A percentile compares a stretch with the other conserved stretches of the same genome.
Evolutionary conservation across 2,113 vertebrate species (phyloP).

Genomic region (Cromileptes altivelis): DNA sequence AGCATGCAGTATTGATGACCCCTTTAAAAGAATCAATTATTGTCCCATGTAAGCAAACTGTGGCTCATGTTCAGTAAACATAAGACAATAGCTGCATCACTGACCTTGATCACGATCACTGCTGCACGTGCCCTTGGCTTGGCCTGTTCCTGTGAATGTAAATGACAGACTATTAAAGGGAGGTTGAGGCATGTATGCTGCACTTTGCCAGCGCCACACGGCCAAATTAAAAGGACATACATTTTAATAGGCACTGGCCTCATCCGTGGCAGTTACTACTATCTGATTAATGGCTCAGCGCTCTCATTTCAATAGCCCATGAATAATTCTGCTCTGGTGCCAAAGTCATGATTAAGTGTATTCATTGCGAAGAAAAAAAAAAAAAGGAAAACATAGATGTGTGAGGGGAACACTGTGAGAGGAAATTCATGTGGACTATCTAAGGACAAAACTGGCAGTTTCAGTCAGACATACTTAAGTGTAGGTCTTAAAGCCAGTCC

Average conservation of each 20-base stretch:
- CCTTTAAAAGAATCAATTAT: constrained; percentile 25
- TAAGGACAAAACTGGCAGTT: not conserved
- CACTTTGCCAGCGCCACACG: constrained; percentile 51
- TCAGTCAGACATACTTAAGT: not conserved
- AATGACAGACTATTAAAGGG: constrained; percentile 70
- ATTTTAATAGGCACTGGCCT: constrained; percentile 77
- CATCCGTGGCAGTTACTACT: constrained; percentile 69
- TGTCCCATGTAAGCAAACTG: constrained; percentile 15
- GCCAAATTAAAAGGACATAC: constrained; percentile 80
- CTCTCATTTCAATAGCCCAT: constrained; percentile 82
- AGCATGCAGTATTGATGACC: constrained; percentile 8
- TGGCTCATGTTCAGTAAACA: constrained; percentile 23
- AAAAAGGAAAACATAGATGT: constrained; percentile 68
- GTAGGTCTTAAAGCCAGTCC: not conserved
- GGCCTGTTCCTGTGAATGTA: constrained; percentile 36
- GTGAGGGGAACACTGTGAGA: constrained; percentile 33
- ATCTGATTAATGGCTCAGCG: constrained; percentile 81
- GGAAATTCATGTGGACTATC: constrained; percentile 22
- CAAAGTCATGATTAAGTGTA: constrained; percentile 74
- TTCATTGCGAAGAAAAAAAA: constrained; percentile 67
- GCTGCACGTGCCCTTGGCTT: constrained; percentile 36
- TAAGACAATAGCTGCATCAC: constrained; percentile 20
- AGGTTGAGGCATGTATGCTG: constrained; percentile 55
- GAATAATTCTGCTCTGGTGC: constrained; percentile 75
- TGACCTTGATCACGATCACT: constrained; percentile 48